These are phyloP conservation scores for Neocrepidodera transversa DNA, from an alignment of 2,888 invertebrate species.

Conservation along the genomic window DNA sequence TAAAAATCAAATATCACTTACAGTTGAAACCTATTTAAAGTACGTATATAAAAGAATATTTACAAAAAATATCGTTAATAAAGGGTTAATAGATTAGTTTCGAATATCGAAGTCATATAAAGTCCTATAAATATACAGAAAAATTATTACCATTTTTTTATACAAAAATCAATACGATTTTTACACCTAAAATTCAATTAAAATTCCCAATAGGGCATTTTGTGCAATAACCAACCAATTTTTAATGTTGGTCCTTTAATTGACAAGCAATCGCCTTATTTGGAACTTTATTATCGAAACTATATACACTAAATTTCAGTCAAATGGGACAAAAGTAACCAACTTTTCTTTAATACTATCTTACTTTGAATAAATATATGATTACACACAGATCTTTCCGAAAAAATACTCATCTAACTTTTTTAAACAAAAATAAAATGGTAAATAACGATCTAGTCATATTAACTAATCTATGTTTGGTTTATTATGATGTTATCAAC, in stretches of 20 bases:
- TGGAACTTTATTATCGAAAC: not conserved
- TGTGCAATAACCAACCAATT: not conserved
- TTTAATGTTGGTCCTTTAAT: not conserved
- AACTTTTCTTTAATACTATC: not conserved
- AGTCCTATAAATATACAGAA: constrained; percentile 50
- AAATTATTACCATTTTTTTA: constrained; percentile 40
- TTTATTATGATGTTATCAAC: not conserved
- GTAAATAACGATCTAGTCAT: too few relatives aligned
- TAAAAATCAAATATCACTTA: constrained; percentile 24
- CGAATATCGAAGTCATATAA: constrained; percentile 50
- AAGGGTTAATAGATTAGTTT: constrained; percentile 47
- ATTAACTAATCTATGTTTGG: too few relatives aligned
- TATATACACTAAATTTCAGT: not conserved
- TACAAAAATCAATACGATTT: constrained; percentile 47
- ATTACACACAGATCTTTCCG: too few relatives aligned
- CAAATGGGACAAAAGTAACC: not conserved
- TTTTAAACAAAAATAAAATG: too few relatives aligned
- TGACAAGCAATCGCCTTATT: not conserved
- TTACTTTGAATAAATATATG: too few relatives aligned
- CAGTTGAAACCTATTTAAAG: constrained; percentile 8
- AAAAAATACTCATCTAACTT: too few relatives aligned
- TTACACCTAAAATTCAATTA: constrained; percentile 19
- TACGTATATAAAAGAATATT: constrained; percentile 20
- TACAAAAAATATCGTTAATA: constrained; percentile 49
- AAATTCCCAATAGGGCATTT: constrained; percentile 15